Conservation (phyloP, 2,888 invertebrate species). For the Harpalus rubripes region DNA sequence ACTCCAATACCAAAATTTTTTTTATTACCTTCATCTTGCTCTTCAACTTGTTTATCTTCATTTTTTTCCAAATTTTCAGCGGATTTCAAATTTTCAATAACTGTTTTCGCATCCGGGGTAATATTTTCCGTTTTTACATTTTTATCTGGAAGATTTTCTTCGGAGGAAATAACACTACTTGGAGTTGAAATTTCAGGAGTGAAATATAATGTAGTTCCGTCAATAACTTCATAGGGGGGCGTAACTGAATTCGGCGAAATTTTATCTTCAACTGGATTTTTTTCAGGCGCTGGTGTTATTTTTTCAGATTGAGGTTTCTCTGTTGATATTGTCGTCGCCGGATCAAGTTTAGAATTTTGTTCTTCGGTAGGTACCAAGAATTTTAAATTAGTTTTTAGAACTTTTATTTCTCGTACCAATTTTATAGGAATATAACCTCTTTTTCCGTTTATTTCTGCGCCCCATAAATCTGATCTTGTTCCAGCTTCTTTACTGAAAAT, state of each 20-base stretch:
- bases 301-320: slow-evolving; percentile 63
- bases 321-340: slow-evolving; percentile 70
- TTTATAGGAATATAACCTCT: slow-evolving; percentile 83
- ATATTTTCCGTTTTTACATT: slow-evolving; percentile 9
- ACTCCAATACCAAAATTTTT: neutral
- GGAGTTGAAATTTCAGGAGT: slow-evolving; percentile 35
- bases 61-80: slow-evolving; percentile 67
- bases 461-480: slow-evolving; percentile 82
- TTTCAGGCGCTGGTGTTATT: neutral
- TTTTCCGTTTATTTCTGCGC: slow-evolving; percentile 83
- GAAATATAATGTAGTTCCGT: slow-evolving; percentile 83
- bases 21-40: slow-evolving; percentile 47
- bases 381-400: slow-evolving; percentile 76
- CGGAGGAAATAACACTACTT: slow-evolving; percentile 13
- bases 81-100: slow-evolving; percentile 68
- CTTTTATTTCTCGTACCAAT: slow-evolving; percentile 82
- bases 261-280: slow-evolving; percentile 36
- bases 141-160: neutral
- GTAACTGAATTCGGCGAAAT: slow-evolving; percentile 73
- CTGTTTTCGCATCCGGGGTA: slow-evolving; percentile 23
- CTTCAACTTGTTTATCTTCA: slow-evolving; percentile 19
- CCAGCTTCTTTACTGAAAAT: slow-evolving; percentile 87
- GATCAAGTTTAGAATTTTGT: slow-evolving; percentile 52
- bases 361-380: slow-evolving; percentile 77
- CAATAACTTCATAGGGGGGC: slow-evolving; percentile 79